A percentile compares a stretch with the other conserved stretches of the same genome.
phyloP scores from a whole-genome alignment of 2,797 vertebrate species.

The Chiropotes sagulatus region DNA sequence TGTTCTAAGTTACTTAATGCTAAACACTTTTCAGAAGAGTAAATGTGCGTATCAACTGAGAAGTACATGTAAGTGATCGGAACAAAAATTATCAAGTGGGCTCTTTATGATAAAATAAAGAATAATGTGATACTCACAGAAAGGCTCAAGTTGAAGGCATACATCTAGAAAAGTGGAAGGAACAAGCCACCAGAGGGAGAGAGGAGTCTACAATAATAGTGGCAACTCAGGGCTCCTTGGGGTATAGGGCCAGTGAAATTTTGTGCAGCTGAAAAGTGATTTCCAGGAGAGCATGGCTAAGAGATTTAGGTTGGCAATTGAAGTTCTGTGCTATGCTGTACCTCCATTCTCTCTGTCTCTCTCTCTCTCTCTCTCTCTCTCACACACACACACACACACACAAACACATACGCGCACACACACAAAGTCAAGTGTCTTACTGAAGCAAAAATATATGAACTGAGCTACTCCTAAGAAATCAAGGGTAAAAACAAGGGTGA shows the following conservation, averaged over 20 bases:
- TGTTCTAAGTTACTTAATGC: background rate
- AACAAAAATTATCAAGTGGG: background rate
- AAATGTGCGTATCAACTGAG: background rate
- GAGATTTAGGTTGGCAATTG: background rate
- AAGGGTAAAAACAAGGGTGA: background rate
- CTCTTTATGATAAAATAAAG: slow-evolving; percentile 1
- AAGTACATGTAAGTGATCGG: background rate
- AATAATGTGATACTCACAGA: background rate
- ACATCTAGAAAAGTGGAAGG: background rate
- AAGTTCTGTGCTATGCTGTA: background rate
- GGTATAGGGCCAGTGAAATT: background rate
- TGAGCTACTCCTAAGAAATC: background rate
- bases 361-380: background rate
- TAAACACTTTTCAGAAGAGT: background rate
- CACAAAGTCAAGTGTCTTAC: background rate
- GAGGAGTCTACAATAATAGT: rapidly evolving
- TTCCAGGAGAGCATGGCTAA: background rate
- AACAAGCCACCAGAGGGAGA: background rate
- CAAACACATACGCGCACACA: background rate
- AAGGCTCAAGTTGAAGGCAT: background rate
- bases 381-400: background rate
- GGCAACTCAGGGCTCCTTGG: background rate
- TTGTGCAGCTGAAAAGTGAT: background rate
- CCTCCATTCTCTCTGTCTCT: background rate
- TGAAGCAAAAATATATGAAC: background rate